Percentiles rank a stretch among this genome's conserved stretches.
These are phyloP conservation scores for Acanthococcus lagerstroemiae DNA, from an alignment of 2,888 invertebrate species.

Conservation along the genomic window DNA sequence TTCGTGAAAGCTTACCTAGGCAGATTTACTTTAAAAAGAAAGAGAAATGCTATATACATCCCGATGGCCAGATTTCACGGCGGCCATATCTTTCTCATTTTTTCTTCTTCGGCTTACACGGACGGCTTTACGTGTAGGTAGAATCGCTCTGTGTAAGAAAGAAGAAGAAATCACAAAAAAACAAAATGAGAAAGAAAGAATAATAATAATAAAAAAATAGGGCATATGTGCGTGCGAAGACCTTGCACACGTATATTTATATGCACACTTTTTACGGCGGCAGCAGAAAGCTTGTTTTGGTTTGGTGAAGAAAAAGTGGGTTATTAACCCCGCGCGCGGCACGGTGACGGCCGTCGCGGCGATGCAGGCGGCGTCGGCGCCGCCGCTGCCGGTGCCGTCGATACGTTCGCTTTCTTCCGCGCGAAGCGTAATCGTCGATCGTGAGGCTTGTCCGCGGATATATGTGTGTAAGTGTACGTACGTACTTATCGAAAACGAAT, in stretches of 20 bases:
- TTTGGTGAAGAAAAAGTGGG: conserved; percentile 14
- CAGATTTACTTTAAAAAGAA: neutral
- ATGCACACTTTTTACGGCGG: too few species aligned
- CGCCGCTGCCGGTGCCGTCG: too few species aligned
- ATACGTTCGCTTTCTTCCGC: conserved; percentile 27
- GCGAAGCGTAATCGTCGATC: conserved; percentile 23
- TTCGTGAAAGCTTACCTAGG: conserved; percentile 1
- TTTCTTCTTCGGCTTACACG: neutral
- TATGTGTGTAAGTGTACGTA: neutral
- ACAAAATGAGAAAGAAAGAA: neutral
- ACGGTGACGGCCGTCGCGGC: too few species aligned
- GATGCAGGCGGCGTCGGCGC: too few species aligned
- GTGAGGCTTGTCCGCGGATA: too few species aligned
- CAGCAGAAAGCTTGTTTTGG: too few species aligned
- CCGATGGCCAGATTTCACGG: conserved; percentile 4
- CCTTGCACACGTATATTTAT: too few species aligned
- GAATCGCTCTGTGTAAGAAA: neutral
- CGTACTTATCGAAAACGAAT: conserved; percentile 15
- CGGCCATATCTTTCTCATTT: neutral
- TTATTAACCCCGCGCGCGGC: conserved; percentile 20
- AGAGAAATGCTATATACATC: neutral
- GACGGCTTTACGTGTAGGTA: neutral
- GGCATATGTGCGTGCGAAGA: conserved; percentile 1
- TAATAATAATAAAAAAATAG: neutral
- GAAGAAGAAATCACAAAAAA: neutral